A percentile compares a stretch with the other conserved stretches of the same genome.
phyloP scores from a whole-genome alignment of 2,888 invertebrate genomes.

The Julus scandinavius region DNA sequence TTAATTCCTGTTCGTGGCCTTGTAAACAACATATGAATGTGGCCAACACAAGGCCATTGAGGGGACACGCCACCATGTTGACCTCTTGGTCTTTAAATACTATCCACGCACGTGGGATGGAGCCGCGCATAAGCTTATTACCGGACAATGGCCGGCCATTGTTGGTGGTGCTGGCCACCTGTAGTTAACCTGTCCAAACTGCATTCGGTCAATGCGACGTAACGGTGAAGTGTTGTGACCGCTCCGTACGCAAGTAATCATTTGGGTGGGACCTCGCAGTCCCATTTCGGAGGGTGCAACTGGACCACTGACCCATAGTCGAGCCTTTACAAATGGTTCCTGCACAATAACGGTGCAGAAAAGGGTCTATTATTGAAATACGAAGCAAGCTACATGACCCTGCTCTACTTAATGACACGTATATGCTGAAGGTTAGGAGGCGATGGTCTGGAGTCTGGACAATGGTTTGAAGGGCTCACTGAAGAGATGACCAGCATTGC shows the following conservation, averaged over 20 bases:
- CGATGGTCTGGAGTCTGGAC: not conserved
- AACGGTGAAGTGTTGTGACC: slow-evolving; percentile 31
- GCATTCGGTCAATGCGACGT: slow-evolving; percentile 25
- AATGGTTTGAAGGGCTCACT: not conserved
- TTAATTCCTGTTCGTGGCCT: slow-evolving; percentile 33
- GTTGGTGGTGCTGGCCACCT: slow-evolving; percentile 26
- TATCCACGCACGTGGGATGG: not conserved
- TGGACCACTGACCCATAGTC: slow-evolving; percentile 25
- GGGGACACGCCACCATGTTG: not conserved
- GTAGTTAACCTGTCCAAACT: slow-evolving; percentile 17
- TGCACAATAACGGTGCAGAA: not conserved
- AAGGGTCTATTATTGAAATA: not conserved
- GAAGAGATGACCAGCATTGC: not conserved
- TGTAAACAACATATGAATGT: slow-evolving; percentile 2
- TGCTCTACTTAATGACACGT: not conserved
- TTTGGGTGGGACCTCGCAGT: slow-evolving; percentile 8
- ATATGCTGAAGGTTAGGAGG: no score
- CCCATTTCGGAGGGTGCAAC: not conserved
- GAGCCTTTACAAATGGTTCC: not conserved
- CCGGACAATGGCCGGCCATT: slow-evolving; percentile 25
- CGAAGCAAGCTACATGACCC: not conserved
- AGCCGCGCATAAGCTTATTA: not conserved
- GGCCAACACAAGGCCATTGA: not conserved
- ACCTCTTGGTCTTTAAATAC: slow-evolving; percentile 6
- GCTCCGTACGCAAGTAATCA: not conserved